Evolutionary conservation across 2,888 invertebrate genomes (phyloP), one percentile per base, ranked within the genome.

Genomic region (Aporophyla lueneburgensis): DNA sequence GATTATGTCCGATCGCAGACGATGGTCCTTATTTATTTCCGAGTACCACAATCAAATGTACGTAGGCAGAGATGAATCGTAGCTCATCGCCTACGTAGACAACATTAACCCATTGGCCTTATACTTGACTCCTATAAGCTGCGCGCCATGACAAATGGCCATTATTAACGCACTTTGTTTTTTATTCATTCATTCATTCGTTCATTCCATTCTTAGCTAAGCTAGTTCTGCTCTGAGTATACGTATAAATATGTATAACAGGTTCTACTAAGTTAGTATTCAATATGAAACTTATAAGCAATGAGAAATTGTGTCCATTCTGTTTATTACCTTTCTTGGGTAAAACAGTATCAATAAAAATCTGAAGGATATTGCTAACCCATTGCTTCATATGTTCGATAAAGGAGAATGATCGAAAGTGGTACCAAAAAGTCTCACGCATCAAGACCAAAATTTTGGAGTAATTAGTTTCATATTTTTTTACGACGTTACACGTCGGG

Each of bases 41-140:
- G n/a, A 54, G 67, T 40, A 49, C 65, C 33, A 1, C 14, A 46
- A 49, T 63, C 54, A 56, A 70, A 51, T 67, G 73, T 46, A 71
- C 62, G 78, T 69, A 83, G 78, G 74, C 71, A 76, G 76, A 73
- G 76, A 81, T 80, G 40, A 76, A 81, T 77, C 27, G 68, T 76
- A 46, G 40, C 65, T 85, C 76, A 58, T 81, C 85, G 82, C 82
- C 73, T 81, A 81, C 86, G 76, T 70, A 63, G 56, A 56, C 46
- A 43, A 43, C 43, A 81, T 85, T 83, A 83, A 81, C 86, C 71
- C 82, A 77, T 82, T 83, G 77, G 65, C 86, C 83, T 66, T 56
- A 46, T 46, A 81, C 69, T 83, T 83, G 86, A 85, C 82, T 83
- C 62, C 65, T 58, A 69, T 76, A 67, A 33, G 61, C 61, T 59